phyloP scores from a whole-genome alignment of 2,797 vertebrate species.

The Fratercula arctica region DNA sequence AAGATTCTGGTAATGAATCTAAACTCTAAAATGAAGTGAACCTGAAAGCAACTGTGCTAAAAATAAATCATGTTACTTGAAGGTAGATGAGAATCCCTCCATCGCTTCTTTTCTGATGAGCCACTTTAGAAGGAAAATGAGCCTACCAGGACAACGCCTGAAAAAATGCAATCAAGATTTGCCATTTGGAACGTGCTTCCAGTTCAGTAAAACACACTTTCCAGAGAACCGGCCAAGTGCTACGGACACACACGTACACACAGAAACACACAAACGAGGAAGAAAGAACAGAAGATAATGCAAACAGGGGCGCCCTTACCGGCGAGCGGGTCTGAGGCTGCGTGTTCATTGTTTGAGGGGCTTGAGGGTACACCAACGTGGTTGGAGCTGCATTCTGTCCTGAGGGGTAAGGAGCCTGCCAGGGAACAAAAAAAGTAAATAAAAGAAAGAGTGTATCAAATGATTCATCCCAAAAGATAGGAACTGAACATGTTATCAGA shows the following conservation, averaged over 20 bases:
- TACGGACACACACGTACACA: not conserved
- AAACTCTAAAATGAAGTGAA: conserved; percentile 22
- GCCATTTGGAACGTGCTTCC: conserved; percentile 21
- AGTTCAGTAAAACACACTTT: not conserved
- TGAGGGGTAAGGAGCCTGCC: conserved; percentile 92
- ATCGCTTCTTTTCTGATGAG: not conserved
- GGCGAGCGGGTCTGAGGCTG: conserved; percentile 93
- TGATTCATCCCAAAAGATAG: not conserved
- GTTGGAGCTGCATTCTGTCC: conserved; percentile 94
- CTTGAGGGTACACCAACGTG: conserved; percentile 91
- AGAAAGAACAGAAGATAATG: not conserved
- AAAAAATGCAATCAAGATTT: conserved; percentile 1
- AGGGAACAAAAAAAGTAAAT: conserved; percentile 20
- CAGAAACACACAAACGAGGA: not conserved
- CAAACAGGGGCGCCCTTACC: conserved; percentile 79
- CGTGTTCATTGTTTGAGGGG: conserved; percentile 94
- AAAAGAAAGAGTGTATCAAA: not conserved
- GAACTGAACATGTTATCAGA: rapidly evolving
- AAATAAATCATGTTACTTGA: conserved; percentile 6
- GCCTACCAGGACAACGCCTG: not conserved
- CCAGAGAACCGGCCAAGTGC: not conserved
- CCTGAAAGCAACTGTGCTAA: not conserved
- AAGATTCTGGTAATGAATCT: conserved; percentile 12
- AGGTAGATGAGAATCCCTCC: not conserved
- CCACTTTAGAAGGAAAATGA: not conserved